These are phyloP conservation scores for Synanthedon formicaeformis DNA, from an alignment of 2,888 invertebrate species.

Conservation along the genomic window DNA sequence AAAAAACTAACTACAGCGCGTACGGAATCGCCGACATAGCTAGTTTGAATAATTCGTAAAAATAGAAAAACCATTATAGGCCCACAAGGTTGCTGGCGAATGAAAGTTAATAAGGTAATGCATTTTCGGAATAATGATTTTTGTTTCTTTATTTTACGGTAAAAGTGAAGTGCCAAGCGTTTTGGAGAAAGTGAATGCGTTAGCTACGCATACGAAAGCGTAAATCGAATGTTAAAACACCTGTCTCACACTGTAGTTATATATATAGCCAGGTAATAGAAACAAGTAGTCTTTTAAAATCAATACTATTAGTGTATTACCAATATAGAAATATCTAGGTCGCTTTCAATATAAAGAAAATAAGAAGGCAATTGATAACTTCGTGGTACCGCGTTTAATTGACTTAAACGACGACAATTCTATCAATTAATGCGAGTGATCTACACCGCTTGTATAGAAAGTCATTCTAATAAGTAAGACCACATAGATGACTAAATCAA, in stretches of 20 bases:
- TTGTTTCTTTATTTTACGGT: slow-evolving; percentile 7
- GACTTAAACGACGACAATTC: not conserved
- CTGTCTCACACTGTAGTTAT: too few relatives aligned
- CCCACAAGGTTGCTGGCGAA: too few relatives aligned
- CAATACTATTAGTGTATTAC: not conserved
- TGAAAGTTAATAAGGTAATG: too few relatives aligned
- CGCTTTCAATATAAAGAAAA: slow-evolving; percentile 7
- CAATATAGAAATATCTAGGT: slow-evolving; percentile 29
- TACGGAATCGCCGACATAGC: too few relatives aligned
- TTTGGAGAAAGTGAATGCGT: slow-evolving; percentile 11
- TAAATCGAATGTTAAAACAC: too few relatives aligned
- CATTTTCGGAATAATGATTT: too few relatives aligned
- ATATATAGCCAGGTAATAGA: too few relatives aligned
- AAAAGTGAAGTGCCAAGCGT: slow-evolving; percentile 10
- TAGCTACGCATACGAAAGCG: not conserved
- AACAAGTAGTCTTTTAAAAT: not conserved
- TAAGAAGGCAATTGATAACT: not conserved
- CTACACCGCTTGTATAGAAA: not conserved
- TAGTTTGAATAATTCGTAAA: too few relatives aligned
- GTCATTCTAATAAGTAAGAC: slow-evolving; percentile 14
- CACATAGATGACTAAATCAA: slow-evolving; percentile 40
- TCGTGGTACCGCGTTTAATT: not conserved
- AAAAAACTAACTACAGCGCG: too few relatives aligned
- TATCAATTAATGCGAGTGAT: not conserved
- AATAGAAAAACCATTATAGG: too few relatives aligned